These are phyloP conservation scores for Drosophila athabasca DNA, from an alignment of 1,140 invertebrate genomes.

Conservation along the genomic window DNA sequence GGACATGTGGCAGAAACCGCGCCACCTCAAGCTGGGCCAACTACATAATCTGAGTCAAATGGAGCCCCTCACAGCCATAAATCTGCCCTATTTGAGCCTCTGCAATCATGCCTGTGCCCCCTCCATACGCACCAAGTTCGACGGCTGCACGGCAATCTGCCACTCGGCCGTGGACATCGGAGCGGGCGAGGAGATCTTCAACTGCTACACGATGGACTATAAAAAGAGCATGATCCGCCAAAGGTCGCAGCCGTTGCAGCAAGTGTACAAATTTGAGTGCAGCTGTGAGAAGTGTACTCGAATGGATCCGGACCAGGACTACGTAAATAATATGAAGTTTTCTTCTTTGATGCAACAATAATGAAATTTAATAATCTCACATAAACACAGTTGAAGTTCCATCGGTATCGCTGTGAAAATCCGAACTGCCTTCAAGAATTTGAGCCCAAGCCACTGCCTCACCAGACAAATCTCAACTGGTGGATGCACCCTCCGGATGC, in stretches of 20 bases:
- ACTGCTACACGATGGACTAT: constrained; percentile 66
- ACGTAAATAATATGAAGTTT: constrained; percentile 39
- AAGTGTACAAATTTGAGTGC: constrained; percentile 65
- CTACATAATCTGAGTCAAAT: constrained; percentile 47
- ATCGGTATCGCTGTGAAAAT: constrained; percentile 67
- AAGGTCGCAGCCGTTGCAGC: constrained; percentile 29
- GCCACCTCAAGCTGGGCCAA: constrained; percentile 44
- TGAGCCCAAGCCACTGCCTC: constrained; percentile 1
- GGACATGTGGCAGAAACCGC: constrained; percentile 48
- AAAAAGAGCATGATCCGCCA: constrained; percentile 21
- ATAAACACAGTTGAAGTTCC: constrained; percentile 37
- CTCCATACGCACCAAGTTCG: constrained; percentile 48
- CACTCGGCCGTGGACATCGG: constrained; percentile 32
- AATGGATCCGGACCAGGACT: constrained; percentile 49
- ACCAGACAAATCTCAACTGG: constrained; percentile 43
- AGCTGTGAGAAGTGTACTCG: constrained; percentile 48
- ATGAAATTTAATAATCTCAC: background rate
- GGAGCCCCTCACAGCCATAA: constrained; percentile 50
- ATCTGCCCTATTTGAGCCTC: constrained; percentile 68
- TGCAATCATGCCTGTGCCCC: constrained; percentile 69
- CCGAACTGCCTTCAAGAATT: constrained; percentile 38
- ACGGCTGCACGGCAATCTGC: constrained; percentile 48
- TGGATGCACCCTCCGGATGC: constrained; percentile 29
- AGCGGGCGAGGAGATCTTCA: constrained; percentile 60
- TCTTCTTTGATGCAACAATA: background rate